These are phyloP conservation scores for Nothoprocta pentlandii DNA, from an alignment of 2,113 vertebrate genomes.

Conservation along the genomic window DNA sequence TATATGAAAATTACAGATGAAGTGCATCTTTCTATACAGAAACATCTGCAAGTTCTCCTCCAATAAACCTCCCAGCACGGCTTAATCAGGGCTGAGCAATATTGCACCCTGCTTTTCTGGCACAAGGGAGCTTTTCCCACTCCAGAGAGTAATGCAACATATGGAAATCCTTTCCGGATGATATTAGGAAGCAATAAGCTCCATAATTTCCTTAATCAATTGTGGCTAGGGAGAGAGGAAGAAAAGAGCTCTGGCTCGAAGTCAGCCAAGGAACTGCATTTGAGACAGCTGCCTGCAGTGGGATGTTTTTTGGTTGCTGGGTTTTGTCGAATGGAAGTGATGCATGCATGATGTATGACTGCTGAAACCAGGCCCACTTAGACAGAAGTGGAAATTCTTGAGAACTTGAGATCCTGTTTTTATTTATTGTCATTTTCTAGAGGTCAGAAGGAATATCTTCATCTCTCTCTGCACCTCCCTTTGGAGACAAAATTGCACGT, in stretches of 20 bases:
- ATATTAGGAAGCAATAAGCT: constrained; percentile 32
- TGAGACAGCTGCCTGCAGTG: not conserved
- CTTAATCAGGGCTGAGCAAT: not conserved
- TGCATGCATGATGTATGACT: not conserved
- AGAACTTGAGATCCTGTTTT: not conserved
- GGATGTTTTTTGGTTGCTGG: not conserved
- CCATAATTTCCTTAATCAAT: constrained; percentile 5
- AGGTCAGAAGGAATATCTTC: not conserved
- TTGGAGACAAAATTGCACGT: not conserved
- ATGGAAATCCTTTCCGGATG: not conserved
- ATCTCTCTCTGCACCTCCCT: not conserved
- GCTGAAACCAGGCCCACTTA: not conserved
- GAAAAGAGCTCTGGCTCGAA: not conserved
- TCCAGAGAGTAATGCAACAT: not conserved
- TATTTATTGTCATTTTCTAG: not conserved
- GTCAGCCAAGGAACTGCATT: not conserved
- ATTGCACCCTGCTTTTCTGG: not conserved
- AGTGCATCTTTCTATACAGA: not conserved
- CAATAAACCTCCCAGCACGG: not conserved
- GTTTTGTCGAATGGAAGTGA: not conserved
- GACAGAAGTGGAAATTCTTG: not conserved
- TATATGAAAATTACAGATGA: not conserved
- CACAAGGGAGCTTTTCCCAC: not conserved
- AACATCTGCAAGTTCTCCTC: constrained; percentile 7
- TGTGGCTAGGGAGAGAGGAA: constrained; percentile 1